Conservation (phyloP, 1,140 invertebrate species). For the Hirudo medicinalis region DNA sequence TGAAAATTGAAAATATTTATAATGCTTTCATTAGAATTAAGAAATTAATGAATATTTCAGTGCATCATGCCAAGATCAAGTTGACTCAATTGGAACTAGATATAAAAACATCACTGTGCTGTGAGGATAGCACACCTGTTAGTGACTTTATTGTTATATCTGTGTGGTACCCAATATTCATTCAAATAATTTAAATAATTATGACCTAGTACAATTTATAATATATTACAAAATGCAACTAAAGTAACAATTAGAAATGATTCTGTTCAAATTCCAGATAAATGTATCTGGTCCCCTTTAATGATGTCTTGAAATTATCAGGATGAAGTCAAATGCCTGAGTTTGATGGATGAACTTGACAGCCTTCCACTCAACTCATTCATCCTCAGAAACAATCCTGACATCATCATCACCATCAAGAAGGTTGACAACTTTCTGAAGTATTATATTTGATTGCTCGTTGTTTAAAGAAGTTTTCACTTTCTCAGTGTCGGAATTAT, state of each 20-base stretch:
- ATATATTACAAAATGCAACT: not conserved
- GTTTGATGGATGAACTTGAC: constrained; percentile 49
- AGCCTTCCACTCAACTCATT: constrained; percentile 55
- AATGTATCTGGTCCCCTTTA: no score
- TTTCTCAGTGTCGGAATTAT: constrained; percentile 34
- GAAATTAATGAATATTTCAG: constrained; percentile 34
- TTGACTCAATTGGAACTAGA: constrained; percentile 58
- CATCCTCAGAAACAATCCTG: constrained; percentile 71
- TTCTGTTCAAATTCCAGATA: no score
- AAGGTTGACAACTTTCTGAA: constrained; percentile 28
- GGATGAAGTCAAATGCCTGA: constrained; percentile 45
- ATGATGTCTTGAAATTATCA: constrained; percentile 19
- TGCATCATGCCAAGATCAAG: constrained; percentile 55
- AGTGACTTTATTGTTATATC: not conserved
- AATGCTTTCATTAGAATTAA: no score
- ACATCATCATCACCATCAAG: constrained; percentile 56
- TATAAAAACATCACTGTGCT: constrained; percentile 49
- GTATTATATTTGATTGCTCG: not conserved
- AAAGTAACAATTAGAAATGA: not conserved
- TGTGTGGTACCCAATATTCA: no score
- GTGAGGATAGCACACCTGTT: constrained; percentile 29
- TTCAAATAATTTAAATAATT: not conserved
- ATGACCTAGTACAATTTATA: no score
- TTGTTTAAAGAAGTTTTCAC: not conserved
- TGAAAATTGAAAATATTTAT: no score